A percentile compares a stretch with the other conserved stretches of the same genome.
These are phyloP conservation scores for Chymomyza caudatula DNA, from an alignment of 2,888 invertebrate species.

Conservation along the genomic window DNA sequence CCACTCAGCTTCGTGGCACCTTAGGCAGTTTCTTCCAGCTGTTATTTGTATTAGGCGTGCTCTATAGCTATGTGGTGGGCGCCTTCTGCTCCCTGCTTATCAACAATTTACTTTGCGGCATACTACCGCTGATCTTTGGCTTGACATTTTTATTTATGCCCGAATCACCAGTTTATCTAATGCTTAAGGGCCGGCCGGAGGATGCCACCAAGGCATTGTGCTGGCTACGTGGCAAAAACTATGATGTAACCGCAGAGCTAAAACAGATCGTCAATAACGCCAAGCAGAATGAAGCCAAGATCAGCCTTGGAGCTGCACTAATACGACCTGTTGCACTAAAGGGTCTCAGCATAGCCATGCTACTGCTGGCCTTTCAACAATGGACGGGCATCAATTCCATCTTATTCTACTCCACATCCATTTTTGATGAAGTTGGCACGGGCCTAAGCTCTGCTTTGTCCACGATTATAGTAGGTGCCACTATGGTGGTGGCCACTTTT, in stretches of 20 bases:
- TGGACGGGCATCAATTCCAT: constrained; percentile 88
- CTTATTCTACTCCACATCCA: constrained; percentile 85
- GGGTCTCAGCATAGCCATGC: constrained; percentile 83
- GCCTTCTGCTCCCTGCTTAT: constrained; percentile 27
- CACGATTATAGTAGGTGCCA: constrained; percentile 86
- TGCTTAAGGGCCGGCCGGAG: constrained; percentile 80
- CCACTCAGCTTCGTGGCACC: constrained; percentile 87
- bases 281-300: constrained; percentile 77
- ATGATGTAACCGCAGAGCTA: constrained; percentile 81
- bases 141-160: constrained; percentile 87
- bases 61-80: constrained; percentile 84
- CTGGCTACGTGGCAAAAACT: constrained; percentile 83
- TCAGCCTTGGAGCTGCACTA: constrained; percentile 75
- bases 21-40: constrained; percentile 91
- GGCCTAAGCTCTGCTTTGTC: constrained; percentile 80
- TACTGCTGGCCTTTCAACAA: constrained; percentile 91
- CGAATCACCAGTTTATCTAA: constrained; percentile 86
- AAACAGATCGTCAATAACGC: constrained; percentile 76
- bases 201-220: constrained; percentile 83
- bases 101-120: constrained; percentile 39
- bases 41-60: constrained; percentile 87
- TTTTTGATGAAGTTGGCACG: constrained; percentile 80
- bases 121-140: constrained; percentile 81
- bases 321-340: constrained; percentile 80
- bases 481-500: constrained; percentile 82